phyloP scores from a whole-genome alignment of 1,140 invertebrate species.

The Anthonomus grandis region DNA sequence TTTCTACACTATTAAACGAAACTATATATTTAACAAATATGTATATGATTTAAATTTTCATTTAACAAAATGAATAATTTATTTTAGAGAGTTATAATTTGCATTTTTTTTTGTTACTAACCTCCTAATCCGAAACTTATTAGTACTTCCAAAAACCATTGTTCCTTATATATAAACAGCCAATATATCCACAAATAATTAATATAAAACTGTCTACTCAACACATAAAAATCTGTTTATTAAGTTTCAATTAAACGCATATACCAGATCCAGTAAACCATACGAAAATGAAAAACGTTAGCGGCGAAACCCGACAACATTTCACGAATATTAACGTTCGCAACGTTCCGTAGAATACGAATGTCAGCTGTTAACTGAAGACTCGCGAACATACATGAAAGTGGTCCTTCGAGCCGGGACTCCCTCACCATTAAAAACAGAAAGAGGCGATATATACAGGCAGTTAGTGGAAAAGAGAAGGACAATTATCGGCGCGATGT shows the following conservation, averaged over 20 bases:
- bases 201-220: conserved; percentile 3
- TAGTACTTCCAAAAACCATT: conserved; percentile 61
- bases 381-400: conserved; percentile 9
- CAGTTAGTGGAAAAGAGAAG: not conserved
- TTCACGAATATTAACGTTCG: not conserved
- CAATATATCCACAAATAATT: not conserved
- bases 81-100: too few relatives aligned
- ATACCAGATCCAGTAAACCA: conserved; percentile 13
- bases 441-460: not conserved
- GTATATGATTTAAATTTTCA: too few relatives aligned
- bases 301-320: conserved; percentile 14
- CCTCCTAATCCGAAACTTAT: conserved; percentile 62
- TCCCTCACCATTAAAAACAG: conserved; percentile 15
- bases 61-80: too few relatives aligned
- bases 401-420: conserved; percentile 28
- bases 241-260: conserved; percentile 4
- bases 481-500: not conserved
- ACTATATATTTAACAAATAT: too few relatives aligned
- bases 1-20: too few relatives aligned
- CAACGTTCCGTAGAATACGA: conserved; percentile 13
- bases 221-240: not conserved
- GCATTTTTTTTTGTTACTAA: conserved; percentile 35
- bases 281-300: not conserved
- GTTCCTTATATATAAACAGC: too few relatives aligned
- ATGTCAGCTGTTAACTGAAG: conserved; percentile 33